A percentile compares a stretch with the other conserved stretches of the same genome.
phyloP scores from a whole-genome alignment of 2,113 vertebrate species.

The Epinephelus lanceolatus region DNA sequence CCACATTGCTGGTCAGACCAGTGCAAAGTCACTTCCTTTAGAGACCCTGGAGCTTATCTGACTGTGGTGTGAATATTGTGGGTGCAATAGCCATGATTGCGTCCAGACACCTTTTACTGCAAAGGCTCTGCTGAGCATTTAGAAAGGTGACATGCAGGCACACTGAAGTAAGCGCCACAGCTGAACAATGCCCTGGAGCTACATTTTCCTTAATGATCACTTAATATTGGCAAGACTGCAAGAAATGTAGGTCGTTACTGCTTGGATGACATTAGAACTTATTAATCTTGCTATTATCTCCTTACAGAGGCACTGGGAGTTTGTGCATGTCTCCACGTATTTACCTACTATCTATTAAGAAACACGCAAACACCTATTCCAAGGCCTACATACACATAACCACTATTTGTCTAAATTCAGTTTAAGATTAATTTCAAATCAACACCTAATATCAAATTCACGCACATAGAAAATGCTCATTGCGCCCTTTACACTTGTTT shows the following conservation, averaged over 20 bases:
- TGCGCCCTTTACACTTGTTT: not conserved
- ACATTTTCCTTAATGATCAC: not conserved
- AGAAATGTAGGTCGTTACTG: not conserved
- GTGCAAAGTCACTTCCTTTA: slow-evolving; percentile 1
- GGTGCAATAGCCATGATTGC: not conserved
- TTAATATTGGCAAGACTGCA: not conserved
- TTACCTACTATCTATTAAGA: not conserved
- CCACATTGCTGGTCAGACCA: not conserved
- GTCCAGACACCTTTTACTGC: slow-evolving; percentile 44
- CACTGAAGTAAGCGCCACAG: slow-evolving; percentile 6
- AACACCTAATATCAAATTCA: not conserved
- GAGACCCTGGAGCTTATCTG: not conserved
- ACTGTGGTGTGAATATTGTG: slow-evolving; percentile 24
- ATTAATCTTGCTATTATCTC: not conserved
- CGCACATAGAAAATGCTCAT: not conserved
- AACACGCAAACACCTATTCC: not conserved
- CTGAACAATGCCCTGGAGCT: slow-evolving; percentile 40
- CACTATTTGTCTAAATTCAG: not conserved
- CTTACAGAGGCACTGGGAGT: not conserved
- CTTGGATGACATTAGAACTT: slow-evolving; percentile 9
- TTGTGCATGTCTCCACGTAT: not conserved
- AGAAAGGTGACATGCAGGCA: slow-evolving; percentile 40
- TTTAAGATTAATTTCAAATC: not conserved
- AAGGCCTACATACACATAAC: not conserved
- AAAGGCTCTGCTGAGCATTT: slow-evolving; percentile 26